Evolutionary conservation across 2,888 invertebrate genomes (phyloP).

Genomic region (Epinotia brunnichana): DNA sequence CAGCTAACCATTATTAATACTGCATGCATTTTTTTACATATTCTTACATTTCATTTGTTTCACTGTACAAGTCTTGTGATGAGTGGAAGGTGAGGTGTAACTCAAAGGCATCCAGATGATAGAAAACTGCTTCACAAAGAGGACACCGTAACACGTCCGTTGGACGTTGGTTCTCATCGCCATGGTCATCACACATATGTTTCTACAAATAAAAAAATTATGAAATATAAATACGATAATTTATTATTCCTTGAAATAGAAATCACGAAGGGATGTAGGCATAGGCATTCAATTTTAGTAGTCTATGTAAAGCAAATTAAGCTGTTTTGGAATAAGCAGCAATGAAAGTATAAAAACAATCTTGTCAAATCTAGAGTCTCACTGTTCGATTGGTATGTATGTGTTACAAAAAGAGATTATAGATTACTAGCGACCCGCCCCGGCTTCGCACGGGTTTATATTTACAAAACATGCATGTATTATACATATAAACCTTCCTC

Average conservation of each 20-base stretch:
- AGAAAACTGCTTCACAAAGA: constrained; percentile 86
- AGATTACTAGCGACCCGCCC: no score
- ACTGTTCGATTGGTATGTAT: no score
- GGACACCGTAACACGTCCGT: constrained; percentile 85
- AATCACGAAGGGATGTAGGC: neutral
- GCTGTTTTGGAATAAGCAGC: neutral
- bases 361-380: no score
- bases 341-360: no score
- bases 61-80: constrained; percentile 84
- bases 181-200: constrained; percentile 81
- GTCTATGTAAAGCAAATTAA: neutral
- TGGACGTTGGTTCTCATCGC: constrained; percentile 80
- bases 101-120: constrained; percentile 86
- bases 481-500: no score
- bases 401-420: no score
- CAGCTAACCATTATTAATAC: no score
- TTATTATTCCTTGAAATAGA: neutral
- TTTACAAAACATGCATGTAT: no score
- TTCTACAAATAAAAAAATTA: constrained; percentile 66
- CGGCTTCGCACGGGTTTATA: no score
- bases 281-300: neutral
- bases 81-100: constrained; percentile 85
- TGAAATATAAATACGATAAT: neutral
- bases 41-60: constrained; percentile 79
- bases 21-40: neutral